These are phyloP conservation scores for Lepisosteus osseus DNA, from an alignment of 2,113 vertebrate species.

Conservation along the genomic window DNA sequence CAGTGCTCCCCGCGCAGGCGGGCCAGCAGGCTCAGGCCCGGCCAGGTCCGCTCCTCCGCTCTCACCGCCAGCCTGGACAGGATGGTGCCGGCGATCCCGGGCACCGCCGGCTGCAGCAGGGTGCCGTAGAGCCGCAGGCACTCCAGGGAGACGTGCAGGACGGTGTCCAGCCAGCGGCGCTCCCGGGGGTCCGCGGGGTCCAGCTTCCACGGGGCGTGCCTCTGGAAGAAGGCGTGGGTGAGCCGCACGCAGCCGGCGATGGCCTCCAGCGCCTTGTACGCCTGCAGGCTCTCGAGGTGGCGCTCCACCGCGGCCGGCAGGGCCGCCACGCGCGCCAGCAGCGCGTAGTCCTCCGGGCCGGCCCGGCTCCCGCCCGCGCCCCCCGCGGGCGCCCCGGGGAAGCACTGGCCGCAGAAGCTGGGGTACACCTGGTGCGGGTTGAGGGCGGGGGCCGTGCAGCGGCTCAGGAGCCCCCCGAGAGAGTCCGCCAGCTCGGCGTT, in stretches of 20 bases:
- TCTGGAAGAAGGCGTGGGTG: constrained; percentile 86
- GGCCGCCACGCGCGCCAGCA: constrained; percentile 64
- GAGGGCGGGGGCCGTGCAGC: constrained; percentile 77
- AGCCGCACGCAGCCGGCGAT: constrained; percentile 73
- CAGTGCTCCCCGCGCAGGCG: constrained; percentile 59
- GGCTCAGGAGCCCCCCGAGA: constrained; percentile 87
- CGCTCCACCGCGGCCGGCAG: constrained; percentile 68
- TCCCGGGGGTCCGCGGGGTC: constrained; percentile 49
- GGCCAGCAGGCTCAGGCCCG: constrained; percentile 63
- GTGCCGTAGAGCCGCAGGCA: constrained; percentile 83
- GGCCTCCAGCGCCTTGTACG: constrained; percentile 87
- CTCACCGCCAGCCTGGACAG: constrained; percentile 77
- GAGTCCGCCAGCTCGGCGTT: constrained; percentile 87
- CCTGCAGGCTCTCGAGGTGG: constrained; percentile 70
- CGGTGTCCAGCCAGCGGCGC: constrained; percentile 75
- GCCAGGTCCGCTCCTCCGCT: constrained; percentile 64
- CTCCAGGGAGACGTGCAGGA: constrained; percentile 82
- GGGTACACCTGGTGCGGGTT: constrained; percentile 83
- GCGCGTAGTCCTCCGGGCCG: constrained; percentile 67
- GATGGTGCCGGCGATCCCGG: constrained; percentile 68
- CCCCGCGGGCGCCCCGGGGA: constrained; percentile 49
- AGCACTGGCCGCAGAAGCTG: constrained; percentile 65
- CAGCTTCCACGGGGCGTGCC: constrained; percentile 87
- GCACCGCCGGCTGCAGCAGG: constrained; percentile 84
- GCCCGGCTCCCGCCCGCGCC: constrained; percentile 37